Percentiles rank a stretch among this genome's conserved stretches.
phyloP scores from a whole-genome alignment of 2,888 invertebrate species.

The Bibio marci region DNA sequence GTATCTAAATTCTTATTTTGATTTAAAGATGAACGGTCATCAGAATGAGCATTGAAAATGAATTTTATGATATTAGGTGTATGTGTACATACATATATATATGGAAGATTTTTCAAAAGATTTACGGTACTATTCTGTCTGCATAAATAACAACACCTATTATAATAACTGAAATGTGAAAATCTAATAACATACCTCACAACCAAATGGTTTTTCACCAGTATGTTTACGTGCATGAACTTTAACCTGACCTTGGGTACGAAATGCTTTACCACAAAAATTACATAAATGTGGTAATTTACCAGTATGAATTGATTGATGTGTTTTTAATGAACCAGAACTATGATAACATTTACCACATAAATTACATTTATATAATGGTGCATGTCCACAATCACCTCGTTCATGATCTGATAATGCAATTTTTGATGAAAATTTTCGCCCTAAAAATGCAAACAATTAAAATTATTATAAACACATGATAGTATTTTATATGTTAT shows the following conservation, averaged over 20 bases:
- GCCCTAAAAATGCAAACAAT: conserved; percentile 25
- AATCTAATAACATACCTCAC: too few relatives aligned
- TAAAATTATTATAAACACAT: conserved; percentile 14
- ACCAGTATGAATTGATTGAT: conserved; percentile 28
- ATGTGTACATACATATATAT: too few relatives aligned
- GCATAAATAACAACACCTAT: too few relatives aligned
- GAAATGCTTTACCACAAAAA: conserved; percentile 23
- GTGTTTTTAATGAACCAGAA: conserved; percentile 29
- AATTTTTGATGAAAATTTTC: conserved; percentile 25
- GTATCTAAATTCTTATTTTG: too few relatives aligned
- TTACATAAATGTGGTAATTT: conserved; percentile 20
- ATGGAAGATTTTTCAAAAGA: too few relatives aligned
- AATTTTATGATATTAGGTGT: too few relatives aligned
- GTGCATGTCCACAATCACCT: conserved; percentile 28
- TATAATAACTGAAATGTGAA: too few relatives aligned
- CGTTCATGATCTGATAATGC: conserved; percentile 29
- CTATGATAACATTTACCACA: conserved; percentile 30
- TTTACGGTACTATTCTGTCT: too few relatives aligned
- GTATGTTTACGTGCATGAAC: conserved; percentile 30
- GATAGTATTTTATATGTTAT: not conserved
- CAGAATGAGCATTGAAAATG: too few relatives aligned
- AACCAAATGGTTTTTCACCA: conserved; percentile 33
- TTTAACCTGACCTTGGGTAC: conserved; percentile 24
- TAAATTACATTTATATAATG: conserved; percentile 23
- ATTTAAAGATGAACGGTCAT: too few relatives aligned